Percentiles rank a stretch among this genome's conserved stretches.
These are phyloP conservation scores for Spea bombifrons DNA, from an alignment of 2,113 vertebrate genomes.

Conservation along the genomic window DNA sequence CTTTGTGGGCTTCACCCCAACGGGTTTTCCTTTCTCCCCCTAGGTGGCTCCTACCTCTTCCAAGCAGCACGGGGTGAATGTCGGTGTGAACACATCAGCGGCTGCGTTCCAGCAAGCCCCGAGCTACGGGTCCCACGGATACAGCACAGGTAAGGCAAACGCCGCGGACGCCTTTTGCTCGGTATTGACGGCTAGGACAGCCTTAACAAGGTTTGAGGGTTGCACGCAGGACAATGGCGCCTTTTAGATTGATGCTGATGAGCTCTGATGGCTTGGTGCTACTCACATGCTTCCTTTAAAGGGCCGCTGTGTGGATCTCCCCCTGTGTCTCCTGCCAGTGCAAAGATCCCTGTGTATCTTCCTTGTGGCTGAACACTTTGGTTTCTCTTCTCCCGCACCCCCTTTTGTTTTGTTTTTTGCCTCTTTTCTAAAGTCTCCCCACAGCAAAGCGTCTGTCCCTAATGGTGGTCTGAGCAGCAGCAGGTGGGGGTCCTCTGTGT, in stretches of 20 bases:
- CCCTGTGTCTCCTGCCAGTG: background rate
- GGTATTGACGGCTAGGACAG: no score
- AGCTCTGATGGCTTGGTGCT: background rate
- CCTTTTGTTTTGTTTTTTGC: constrained; percentile 25
- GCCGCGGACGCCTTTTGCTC: no score
- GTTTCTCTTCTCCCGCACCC: background rate
- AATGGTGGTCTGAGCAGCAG: constrained; percentile 44
- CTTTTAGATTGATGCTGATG: no score
- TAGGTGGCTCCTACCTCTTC: constrained; percentile 97
- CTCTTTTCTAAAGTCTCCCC: constrained; percentile 3
- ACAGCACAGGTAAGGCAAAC: constrained; percentile 83
- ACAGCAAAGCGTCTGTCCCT: constrained; percentile 23
- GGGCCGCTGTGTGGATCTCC: no score
- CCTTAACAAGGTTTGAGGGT: no score
- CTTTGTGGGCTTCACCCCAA: background rate
- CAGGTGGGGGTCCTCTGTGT: constrained; percentile 12
- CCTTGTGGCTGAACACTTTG: constrained; percentile 5
- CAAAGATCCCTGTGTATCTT: background rate
- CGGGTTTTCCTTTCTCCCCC: constrained; percentile 3
- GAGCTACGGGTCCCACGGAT: constrained; percentile 92
- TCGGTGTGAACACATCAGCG: constrained; percentile 92
- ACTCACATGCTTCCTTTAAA: no score
- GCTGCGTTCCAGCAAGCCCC: constrained; percentile 93
- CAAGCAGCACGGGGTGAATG: constrained; percentile 96
- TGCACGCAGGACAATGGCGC: no score